Conservation (phyloP, 2,113 vertebrate species). For the Gambusia affinis region DNA sequence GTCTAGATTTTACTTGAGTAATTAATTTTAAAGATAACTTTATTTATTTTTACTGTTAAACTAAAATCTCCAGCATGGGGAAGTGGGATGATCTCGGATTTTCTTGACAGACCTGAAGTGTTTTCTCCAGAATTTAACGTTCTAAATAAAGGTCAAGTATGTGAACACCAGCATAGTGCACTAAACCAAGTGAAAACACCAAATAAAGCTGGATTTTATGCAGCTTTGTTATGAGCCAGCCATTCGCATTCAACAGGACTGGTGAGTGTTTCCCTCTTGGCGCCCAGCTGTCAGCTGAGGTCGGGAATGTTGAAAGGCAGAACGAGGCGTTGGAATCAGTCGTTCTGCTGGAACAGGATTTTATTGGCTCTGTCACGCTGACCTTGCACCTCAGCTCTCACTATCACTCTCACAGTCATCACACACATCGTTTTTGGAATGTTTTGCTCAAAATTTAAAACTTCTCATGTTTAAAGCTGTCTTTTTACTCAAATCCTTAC, state of each 20-base stretch:
- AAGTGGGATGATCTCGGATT: no score
- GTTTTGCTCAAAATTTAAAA: neutral
- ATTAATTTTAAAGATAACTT: no score
- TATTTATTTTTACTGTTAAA: no score
- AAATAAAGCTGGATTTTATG: neutral
- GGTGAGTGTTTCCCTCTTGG: constrained; percentile 40
- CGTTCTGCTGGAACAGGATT: constrained; percentile 57
- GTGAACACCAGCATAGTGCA: neutral
- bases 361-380: constrained; percentile 56
- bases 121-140: neutral
- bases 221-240: neutral
- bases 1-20: no score
- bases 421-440: neutral
- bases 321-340: constrained; percentile 22
- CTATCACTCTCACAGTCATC: constrained; percentile 1
- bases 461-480: neutral
- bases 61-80: no score
- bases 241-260: no score
- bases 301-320: constrained; percentile 25
- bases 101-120: no score
- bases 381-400: constrained; percentile 51
- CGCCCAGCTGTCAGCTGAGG: constrained; percentile 36
- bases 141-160: neutral
- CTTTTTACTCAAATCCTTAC: neutral
- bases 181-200: neutral